These are phyloP conservation scores for Caprella mutica DNA, from an alignment of 2,888 invertebrate species.

Conservation along the genomic window DNA sequence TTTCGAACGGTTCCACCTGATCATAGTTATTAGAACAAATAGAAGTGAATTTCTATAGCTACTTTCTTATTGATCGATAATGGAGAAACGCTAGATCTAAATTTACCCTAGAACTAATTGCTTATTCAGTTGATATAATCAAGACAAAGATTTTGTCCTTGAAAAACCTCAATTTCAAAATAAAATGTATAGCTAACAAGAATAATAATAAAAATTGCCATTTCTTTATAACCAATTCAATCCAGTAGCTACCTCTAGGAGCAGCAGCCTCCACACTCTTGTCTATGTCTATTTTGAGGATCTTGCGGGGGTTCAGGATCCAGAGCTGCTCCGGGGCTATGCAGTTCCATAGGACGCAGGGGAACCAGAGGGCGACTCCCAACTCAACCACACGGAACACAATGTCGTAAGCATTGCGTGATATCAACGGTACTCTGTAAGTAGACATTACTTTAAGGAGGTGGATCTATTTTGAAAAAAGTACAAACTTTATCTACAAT, in stretches of 20 bases:
- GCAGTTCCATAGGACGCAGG: constrained; percentile 90
- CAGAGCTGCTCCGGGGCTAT: constrained; percentile 83
- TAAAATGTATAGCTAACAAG: no score
- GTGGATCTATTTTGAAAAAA: not conserved
- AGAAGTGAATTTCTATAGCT: no score
- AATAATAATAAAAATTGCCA: no score
- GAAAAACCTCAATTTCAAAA: no score
- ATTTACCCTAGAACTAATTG: no score
- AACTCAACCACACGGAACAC: constrained; percentile 83
- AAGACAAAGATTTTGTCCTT: no score
- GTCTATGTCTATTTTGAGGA: constrained; percentile 52
- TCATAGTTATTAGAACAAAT: no score
- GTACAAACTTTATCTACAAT: not conserved
- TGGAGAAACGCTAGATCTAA: no score
- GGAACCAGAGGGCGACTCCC: constrained; percentile 88
- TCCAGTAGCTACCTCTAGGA: not conserved
- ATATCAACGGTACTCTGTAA: constrained; percentile 68
- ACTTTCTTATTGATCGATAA: no score
- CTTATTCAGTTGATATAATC: no score
- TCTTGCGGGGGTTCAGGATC: constrained; percentile 80
- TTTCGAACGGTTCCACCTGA: no score
- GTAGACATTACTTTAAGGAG: not conserved
- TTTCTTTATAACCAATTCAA: no score
- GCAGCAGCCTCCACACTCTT: constrained; percentile 22
- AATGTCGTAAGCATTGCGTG: constrained; percentile 83